These are phyloP conservation scores for Zingel zingel DNA, from an alignment of 2,113 vertebrate genomes.

Conservation along the genomic window DNA sequence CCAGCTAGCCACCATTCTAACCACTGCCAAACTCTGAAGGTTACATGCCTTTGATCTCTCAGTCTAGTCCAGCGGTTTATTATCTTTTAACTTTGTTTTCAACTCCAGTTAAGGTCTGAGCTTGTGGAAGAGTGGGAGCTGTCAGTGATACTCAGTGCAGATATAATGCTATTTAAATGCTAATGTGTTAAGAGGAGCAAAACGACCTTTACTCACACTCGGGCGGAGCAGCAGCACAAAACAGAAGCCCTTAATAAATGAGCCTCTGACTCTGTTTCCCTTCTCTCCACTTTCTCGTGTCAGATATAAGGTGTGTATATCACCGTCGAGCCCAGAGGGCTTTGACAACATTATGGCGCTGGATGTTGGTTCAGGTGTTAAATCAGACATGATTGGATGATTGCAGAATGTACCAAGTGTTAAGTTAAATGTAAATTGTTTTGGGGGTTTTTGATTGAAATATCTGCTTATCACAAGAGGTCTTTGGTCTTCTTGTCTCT, in stretches of 20 bases:
- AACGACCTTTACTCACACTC: slow-evolving; percentile 76
- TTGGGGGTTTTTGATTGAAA: neutral
- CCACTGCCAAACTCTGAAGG: slow-evolving; percentile 70
- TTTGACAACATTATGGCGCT: slow-evolving; percentile 23
- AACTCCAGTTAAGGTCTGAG: slow-evolving; percentile 66
- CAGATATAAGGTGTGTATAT: slow-evolving; percentile 51
- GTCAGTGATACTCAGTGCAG: slow-evolving; percentile 73
- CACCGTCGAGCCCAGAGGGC: slow-evolving; percentile 12
- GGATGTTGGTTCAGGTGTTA: slow-evolving; percentile 28
- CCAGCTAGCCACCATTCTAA: slow-evolving; percentile 23
- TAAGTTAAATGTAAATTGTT: slow-evolving; percentile 15
- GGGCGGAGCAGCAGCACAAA: slow-evolving; percentile 47
- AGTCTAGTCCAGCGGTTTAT: slow-evolving; percentile 66
- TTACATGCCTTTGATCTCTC: slow-evolving; percentile 55
- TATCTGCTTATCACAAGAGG: neutral
- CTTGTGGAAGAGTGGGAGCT: slow-evolving; percentile 66
- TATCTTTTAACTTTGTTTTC: slow-evolving; percentile 81
- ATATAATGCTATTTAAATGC: slow-evolving; percentile 85
- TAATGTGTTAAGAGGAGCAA: slow-evolving; percentile 81
- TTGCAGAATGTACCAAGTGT: slow-evolving; percentile 2
- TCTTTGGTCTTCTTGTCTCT: neutral
- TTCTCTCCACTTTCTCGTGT: slow-evolving; percentile 29
- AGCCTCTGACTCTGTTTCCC: slow-evolving; percentile 50
- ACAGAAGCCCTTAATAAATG: slow-evolving; percentile 69
- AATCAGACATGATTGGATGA: slow-evolving; percentile 26